Base-by-base conservation (phyloP, 2,888 invertebrate species). In the Uropetala carovei region DNA sequence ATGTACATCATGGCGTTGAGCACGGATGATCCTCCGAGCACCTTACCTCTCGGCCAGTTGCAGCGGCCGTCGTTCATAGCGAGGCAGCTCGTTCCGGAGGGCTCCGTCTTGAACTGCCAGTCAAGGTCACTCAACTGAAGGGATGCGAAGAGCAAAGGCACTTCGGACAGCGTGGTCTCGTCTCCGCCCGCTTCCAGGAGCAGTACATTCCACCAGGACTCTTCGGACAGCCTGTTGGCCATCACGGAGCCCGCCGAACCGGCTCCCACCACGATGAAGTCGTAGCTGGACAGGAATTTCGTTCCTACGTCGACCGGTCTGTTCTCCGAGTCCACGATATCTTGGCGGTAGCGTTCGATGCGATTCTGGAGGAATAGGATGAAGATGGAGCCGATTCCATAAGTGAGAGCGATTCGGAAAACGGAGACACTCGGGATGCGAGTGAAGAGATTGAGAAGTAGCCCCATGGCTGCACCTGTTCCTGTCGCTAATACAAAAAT, bases 1-100 rank as follows among this genome's bases (percentile, higher is more conserved):
- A 98, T 96, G 94, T 98, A 98, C 92, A 98, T 95, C 98, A 99
- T 98, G 30, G 98, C 98, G 94, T 99, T 99, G 4, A 98, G 95
- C 0, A 97, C 97, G 94, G 98, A 98, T 18, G 97, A 97, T 0
- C 99, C 99, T 0, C 96, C 96, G 30, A 98, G 95, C 9, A 97
- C 97, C 95, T 97, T 97, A 0, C 97, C 98, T 57, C 98, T 96
- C 0, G 98, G 98, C 97, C 97, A 98, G 93, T 96, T 96, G 94
- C 97, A 97, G 92, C 95, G 95, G 10, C 95, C 95, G 68, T 96
- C 96, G 68, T 96, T 95, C 97, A 97, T 94, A 9, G 94, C 95
- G 93, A 97, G 95, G 94, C 98, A 98, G 93, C 97, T 94, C 7
- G 84, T 85, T 3, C 92, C 92, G 0, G 92, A 68, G 10, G 43